phyloP scores from a whole-genome alignment of 2,113 vertebrate genomes.

The Raja brachyura region DNA sequence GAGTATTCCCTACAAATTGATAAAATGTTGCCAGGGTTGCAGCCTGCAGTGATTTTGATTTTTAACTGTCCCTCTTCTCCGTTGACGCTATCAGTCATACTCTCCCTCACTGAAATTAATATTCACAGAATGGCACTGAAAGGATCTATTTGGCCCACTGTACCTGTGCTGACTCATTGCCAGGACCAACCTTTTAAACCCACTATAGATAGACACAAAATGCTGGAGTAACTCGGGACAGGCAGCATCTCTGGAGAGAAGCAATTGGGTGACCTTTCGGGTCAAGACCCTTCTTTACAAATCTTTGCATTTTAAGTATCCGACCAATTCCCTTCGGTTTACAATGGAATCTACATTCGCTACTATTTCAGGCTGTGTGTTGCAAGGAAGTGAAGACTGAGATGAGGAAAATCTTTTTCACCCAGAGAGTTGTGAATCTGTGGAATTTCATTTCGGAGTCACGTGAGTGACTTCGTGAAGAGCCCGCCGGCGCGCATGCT shows the following conservation, averaged over 20 bases:
- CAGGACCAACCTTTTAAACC: background rate
- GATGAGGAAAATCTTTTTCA: too few relatives aligned
- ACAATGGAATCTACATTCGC: background rate
- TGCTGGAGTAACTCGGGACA: too few relatives aligned
- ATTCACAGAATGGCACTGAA: background rate
- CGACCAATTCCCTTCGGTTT: background rate
- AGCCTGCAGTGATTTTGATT: background rate
- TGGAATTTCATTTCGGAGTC: too few relatives aligned
- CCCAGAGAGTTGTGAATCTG: too few relatives aligned
- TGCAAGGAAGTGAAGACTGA: too few relatives aligned
- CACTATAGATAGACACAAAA: background rate
- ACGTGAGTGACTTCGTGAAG: too few relatives aligned
- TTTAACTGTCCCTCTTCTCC: background rate
- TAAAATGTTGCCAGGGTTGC: background rate
- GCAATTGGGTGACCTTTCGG: too few relatives aligned
- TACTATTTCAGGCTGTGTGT: too few relatives aligned
- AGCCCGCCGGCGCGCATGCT: too few relatives aligned
- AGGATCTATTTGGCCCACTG: background rate
- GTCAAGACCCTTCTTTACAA: background rate
- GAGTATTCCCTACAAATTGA: background rate
- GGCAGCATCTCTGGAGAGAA: too few relatives aligned
- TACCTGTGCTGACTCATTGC: background rate
- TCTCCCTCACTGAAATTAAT: background rate
- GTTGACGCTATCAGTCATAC: background rate
- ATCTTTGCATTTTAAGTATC: background rate